Percentiles rank a stretch among this genome's conserved stretches.
Evolutionary conservation across 2,113 vertebrate species (phyloP).

Genomic region (Cynoglossus semilaevis): DNA sequence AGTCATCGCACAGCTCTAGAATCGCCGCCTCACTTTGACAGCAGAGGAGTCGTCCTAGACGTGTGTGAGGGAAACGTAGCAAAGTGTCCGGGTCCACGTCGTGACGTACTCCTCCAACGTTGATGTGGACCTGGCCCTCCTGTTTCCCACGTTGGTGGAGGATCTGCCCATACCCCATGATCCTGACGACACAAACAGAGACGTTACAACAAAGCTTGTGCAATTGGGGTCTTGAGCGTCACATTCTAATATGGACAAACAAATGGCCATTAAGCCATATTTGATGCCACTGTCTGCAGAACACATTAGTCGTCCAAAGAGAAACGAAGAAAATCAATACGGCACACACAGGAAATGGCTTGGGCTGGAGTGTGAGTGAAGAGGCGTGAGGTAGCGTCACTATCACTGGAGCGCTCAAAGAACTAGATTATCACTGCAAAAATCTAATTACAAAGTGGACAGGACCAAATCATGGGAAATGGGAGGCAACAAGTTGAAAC

Average conservation of each 20-base stretch:
- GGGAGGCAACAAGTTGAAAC: conserved; percentile 55
- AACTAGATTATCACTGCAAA: conserved; percentile 23
- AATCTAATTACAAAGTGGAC: conserved; percentile 40
- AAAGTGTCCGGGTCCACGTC: conserved; percentile 84
- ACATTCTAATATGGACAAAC: background rate
- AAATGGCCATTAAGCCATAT: conserved; percentile 25
- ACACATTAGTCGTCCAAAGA: conserved; percentile 48
- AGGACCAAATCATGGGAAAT: conserved; percentile 30
- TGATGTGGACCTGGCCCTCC: conserved; percentile 88
- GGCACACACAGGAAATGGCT: conserved; percentile 55
- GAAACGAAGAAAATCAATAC: conserved; percentile 50
- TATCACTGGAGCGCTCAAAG: conserved; percentile 30
- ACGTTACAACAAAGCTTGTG: background rate
- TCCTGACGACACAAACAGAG: conserved; percentile 68
- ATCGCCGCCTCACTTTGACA: conserved; percentile 92
- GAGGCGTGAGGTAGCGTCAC: conserved; percentile 47
- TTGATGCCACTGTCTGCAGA: conserved; percentile 42
- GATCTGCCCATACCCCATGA: conserved; percentile 95
- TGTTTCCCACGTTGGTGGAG: conserved; percentile 83
- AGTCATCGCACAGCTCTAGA: conserved; percentile 95
- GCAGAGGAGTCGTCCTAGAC: conserved; percentile 85
- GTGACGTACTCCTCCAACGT: conserved; percentile 93
- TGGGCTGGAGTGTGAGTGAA: conserved; percentile 24
- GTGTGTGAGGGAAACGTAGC: conserved; percentile 90
- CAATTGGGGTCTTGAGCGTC: background rate